Conservation (phyloP, 2,888 invertebrate genomes). For the Macropis europaea region DNA sequence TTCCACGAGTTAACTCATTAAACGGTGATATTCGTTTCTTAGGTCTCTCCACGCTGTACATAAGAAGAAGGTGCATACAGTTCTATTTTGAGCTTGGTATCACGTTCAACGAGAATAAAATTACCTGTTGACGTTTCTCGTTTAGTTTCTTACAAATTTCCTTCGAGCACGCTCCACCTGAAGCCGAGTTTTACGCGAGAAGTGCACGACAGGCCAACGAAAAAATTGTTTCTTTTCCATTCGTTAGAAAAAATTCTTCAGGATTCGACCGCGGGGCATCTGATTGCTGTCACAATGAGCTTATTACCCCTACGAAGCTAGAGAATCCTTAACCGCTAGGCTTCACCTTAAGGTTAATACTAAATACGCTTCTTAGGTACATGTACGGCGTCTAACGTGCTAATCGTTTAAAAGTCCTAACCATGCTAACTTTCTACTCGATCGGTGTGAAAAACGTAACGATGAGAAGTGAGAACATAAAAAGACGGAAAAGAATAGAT, state of each 20-base stretch:
- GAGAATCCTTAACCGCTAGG: conserved; percentile 61
- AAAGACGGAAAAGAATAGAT: conserved; percentile 25
- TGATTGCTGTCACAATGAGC: conserved; percentile 79
- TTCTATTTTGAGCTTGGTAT: too few species aligned
- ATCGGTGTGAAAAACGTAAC: conserved; percentile 25
- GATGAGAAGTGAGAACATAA: background rate
- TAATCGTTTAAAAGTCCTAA: conserved; percentile 60
- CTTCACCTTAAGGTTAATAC: conserved; percentile 58
- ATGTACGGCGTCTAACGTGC: conserved; percentile 64
- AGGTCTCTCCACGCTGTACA: too few species aligned
- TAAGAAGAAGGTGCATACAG: too few species aligned
- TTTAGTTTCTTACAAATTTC: too few species aligned
- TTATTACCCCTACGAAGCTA: conserved; percentile 71
- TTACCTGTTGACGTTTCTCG: too few species aligned
- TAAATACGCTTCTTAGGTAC: conserved; percentile 68
- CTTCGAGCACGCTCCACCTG: conserved; percentile 3
- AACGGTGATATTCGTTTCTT: too few species aligned
- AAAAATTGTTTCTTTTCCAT: too few species aligned
- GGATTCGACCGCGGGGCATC: conserved; percentile 66
- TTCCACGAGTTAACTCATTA: too few species aligned
- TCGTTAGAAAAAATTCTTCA: conserved; percentile 12
- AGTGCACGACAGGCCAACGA: conserved; percentile 7
- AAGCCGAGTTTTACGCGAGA: conserved; percentile 19
- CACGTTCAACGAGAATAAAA: too few species aligned
- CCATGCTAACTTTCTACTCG: conserved; percentile 56